Evolutionary conservation across 1,140 invertebrate species (phyloP).

Genomic region (Monochamus saltuarius): DNA sequence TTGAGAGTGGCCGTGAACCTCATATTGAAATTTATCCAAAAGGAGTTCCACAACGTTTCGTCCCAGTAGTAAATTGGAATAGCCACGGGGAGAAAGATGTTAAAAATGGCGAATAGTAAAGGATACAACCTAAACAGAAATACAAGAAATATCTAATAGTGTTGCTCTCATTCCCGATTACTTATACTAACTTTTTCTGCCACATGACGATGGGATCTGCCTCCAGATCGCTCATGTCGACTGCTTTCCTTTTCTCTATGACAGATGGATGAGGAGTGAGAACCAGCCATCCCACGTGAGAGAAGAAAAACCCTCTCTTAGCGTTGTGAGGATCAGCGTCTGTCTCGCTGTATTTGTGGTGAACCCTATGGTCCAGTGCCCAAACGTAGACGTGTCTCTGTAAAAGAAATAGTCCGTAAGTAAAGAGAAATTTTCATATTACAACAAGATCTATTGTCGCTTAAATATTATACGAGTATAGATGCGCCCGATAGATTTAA

Average conservation of each 20-base stretch:
- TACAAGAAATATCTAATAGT: no score
- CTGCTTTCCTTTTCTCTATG: constrained; percentile 69
- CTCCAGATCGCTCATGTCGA: constrained; percentile 82
- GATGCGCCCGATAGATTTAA: neutral
- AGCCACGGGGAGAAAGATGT: constrained; percentile 75
- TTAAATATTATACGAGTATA: neutral
- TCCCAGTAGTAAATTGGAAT: constrained; percentile 83
- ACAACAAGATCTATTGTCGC: neutral
- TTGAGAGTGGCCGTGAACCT: constrained; percentile 84
- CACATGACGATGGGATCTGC: constrained; percentile 83
- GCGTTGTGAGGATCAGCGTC: constrained; percentile 83
- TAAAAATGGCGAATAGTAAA: constrained; percentile 72
- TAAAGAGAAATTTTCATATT: neutral
- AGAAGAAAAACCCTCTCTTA: constrained; percentile 77
- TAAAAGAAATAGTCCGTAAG: constrained; percentile 30
- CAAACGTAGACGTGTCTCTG: constrained; percentile 74
- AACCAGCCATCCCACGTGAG: constrained; percentile 80
- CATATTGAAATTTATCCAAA: constrained; percentile 80
- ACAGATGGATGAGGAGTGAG: constrained; percentile 77
- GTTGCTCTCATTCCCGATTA: no score
- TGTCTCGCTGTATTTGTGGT: constrained; percentile 82
- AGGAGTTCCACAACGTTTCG: constrained; percentile 75
- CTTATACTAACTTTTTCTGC: constrained; percentile 68
- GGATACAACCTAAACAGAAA: constrained; percentile 64
- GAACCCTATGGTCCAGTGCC: constrained; percentile 79